These are phyloP conservation scores for Symphodus melops DNA, from an alignment of 2,113 vertebrate genomes.

Conservation along the genomic window DNA sequence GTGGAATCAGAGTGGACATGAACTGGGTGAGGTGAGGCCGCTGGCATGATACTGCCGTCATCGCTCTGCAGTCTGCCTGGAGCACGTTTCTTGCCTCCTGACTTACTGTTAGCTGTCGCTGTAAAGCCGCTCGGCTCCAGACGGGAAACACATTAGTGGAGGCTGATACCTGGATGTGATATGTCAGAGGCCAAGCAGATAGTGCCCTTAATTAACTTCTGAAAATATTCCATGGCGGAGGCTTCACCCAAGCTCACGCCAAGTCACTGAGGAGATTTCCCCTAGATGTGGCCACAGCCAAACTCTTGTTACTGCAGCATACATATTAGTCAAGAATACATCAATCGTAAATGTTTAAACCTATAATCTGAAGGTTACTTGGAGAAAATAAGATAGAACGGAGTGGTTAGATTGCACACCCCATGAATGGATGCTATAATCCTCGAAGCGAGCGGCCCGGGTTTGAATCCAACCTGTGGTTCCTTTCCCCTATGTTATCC, in stretches of 20 bases:
- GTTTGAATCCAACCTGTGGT: too few species aligned
- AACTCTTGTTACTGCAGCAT: neutral
- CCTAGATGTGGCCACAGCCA: neutral
- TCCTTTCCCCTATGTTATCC: too few species aligned
- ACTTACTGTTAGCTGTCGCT: constrained; percentile 40
- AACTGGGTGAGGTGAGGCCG: constrained; percentile 22
- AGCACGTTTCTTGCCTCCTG: constrained; percentile 62
- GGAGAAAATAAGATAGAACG: too few species aligned
- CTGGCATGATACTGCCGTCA: constrained; percentile 38
- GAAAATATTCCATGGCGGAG: constrained; percentile 23
- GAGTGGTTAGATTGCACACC: too few species aligned
- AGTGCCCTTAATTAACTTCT: constrained; percentile 48
- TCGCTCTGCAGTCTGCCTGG: neutral
- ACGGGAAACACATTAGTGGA: constrained; percentile 59
- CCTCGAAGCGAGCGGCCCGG: too few species aligned
- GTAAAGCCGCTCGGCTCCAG: constrained; percentile 51
- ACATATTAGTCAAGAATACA: neutral
- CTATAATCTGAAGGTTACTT: too few species aligned
- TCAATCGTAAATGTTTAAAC: neutral
- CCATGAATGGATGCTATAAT: too few species aligned
- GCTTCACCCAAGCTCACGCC: constrained; percentile 7
- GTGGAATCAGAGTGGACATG: constrained; percentile 7
- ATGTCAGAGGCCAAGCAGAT: constrained; percentile 37
- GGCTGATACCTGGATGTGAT: constrained; percentile 49
- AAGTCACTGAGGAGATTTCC: neutral